These are phyloP conservation scores for Cydia pomonella DNA, from an alignment of 1,140 invertebrate genomes.

Conservation along the genomic window DNA sequence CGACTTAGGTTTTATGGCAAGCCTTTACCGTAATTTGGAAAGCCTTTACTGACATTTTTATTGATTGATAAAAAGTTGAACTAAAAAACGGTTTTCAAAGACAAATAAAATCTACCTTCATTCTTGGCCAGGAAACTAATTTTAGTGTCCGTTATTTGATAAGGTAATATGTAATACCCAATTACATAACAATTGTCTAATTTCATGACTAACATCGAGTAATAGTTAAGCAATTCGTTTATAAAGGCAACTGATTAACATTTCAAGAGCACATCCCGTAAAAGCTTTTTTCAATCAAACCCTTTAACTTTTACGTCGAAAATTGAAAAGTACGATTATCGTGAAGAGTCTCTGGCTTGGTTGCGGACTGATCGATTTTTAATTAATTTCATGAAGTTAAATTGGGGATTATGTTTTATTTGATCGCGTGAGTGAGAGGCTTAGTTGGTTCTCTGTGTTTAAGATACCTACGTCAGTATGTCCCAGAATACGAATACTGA, in stretches of 20 bases:
- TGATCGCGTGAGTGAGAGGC: conserved; percentile 51
- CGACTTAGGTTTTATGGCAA: conserved; percentile 52
- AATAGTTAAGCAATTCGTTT: conserved; percentile 3
- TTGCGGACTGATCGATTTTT: conserved; percentile 66
- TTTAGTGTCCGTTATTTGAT: not conserved
- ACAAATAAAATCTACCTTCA: not conserved
- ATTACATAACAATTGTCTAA: too few species aligned
- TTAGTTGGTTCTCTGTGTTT: not conserved
- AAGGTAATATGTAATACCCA: not conserved
- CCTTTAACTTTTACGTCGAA: conserved; percentile 60
- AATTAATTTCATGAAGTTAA: conserved; percentile 78
- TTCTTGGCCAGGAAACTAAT: not conserved
- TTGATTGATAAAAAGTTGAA: not conserved
- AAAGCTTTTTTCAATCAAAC: conserved; percentile 59
- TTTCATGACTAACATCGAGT: not conserved
- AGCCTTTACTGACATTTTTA: not conserved
- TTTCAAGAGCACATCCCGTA: conserved; percentile 39
- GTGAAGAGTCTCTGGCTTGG: conserved; percentile 53
- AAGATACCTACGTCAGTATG: not conserved
- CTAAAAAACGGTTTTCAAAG: not conserved
- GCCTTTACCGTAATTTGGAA: conserved; percentile 53
- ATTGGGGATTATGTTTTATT: conserved; percentile 75
- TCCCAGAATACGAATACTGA: not conserved
- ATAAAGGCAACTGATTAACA: conserved; percentile 58
- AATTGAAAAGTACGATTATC: conserved; percentile 57